Conservation (phyloP, 2,797 vertebrate genomes). For the Typhlichthys eigenmanni region DNA sequence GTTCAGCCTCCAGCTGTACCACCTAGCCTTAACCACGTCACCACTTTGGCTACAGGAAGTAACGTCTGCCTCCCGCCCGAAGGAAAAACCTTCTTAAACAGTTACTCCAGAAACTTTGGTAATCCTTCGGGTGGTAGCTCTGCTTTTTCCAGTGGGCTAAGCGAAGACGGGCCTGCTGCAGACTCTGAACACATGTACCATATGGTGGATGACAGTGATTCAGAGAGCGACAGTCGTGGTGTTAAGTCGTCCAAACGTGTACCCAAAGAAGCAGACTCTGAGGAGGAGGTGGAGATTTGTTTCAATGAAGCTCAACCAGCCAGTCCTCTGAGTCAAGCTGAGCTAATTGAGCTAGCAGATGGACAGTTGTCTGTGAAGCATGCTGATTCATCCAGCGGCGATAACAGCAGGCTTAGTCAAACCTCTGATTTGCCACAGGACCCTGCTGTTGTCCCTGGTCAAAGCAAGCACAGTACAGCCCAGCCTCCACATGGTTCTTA, state of each 20-base stretch:
- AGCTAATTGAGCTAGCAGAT: constrained; percentile 22
- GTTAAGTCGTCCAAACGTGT: constrained; percentile 4
- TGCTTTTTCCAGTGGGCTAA: constrained; percentile 38
- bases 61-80: constrained; percentile 72
- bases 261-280: constrained; percentile 69
- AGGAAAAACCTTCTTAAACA: constrained; percentile 81
- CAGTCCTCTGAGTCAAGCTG: constrained; percentile 12
- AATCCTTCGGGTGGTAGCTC: constrained; percentile 67
- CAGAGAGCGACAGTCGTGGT: constrained; percentile 69
- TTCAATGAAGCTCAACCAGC: constrained; percentile 37
- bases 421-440: constrained; percentile 33
- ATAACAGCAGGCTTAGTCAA: constrained; percentile 30
- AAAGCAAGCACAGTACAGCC: constrained; percentile 25
- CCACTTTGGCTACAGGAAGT: constrained; percentile 71
- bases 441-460: constrained; percentile 21
- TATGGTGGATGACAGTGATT: constrained; percentile 81
- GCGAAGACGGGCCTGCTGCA: constrained; percentile 22
- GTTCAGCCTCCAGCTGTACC: constrained; percentile 2
- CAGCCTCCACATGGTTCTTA: constrained; percentile 16
- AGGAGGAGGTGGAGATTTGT: constrained; percentile 87
- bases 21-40: constrained; percentile 59
- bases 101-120: constrained; percentile 83
- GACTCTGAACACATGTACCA: constrained; percentile 78
- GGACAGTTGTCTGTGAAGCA: constrained; percentile 3
- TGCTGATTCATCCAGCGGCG: constrained; percentile 5